Base-by-base conservation (phyloP, 1,140 invertebrate genomes). In the Lerema accius region DNA sequence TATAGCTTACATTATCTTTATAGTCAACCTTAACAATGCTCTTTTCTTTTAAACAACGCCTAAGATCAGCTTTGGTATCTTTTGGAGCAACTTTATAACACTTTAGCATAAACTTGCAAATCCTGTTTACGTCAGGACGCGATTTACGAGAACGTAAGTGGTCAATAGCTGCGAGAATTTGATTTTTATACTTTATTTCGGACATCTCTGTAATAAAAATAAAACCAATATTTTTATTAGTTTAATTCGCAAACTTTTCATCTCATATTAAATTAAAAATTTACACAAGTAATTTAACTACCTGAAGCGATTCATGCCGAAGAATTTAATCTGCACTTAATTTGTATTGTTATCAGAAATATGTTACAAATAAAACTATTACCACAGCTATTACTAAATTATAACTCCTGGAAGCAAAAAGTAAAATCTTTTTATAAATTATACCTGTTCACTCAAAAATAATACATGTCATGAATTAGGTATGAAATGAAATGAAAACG, bases 1-100 rank as follows among this genome's bases (percentile, higher is more conserved):
- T 91, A 74, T 97, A 97, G 85, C 95, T 96, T 43, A 94, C 95
- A 86, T 94, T 95, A 67, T 96, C 95, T 89, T 97, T 97, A 86
- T 97, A 97, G 73, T 96, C 95, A 3, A 97, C 96, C 92, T 96
- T 96, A 55, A 96, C 93, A 9, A 97, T 95, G 65, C 94, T 93
- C 80, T 95, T 94, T 39, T 93, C 93, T 72, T 96, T 95, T 1
- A 97, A 94, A 68, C 96, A 92, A 80, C 93, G 92, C 80, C 96
- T 94, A 0, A 97, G 86, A 84, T 96, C 94, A 17, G 93, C 92
- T 76, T 95, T 95, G 6, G 95, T 95, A 51, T 96, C 95, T 45
- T 92, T 91, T 4, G 93, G 93, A 74, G 93, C 92, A n/a, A 96
- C 92, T 68, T 94, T 94, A 78, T 94, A 95, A 78, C 94, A 94